Base-by-base conservation (phyloP, 2,888 invertebrate species). In the Psylliodes chrysocephalus region DNA sequence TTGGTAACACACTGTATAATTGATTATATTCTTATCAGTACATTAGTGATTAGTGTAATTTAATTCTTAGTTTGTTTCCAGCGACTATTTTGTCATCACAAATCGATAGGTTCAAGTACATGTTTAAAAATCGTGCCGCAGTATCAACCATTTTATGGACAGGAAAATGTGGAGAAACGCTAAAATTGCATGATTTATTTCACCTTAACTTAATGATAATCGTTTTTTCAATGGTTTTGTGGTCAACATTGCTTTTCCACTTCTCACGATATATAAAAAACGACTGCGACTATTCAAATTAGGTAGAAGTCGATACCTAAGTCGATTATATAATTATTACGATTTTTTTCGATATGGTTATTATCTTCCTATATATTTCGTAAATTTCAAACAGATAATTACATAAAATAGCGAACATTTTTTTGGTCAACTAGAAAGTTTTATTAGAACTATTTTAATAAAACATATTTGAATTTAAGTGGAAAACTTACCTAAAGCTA, bases 31-130 rank as follows among this genome's bases (percentile, higher is more conserved):
- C n/a, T n/a, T n/a, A n/a, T n/a, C n/a, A n/a, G n/a, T n/a, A n/a
- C n/a, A n/a, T n/a, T n/a, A n/a, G n/a, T n/a, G n/a, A n/a, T n/a
- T n/a, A 40, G 17, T 40, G 10, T 40, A 40, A 40, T 53, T 40
- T 19, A 19, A 40, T 12, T 40, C 35, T 38, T 14, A 12, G 17
- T 54, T 49, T 42, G 18, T 35, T 60, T 51, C 30, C 19, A 51
- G 28, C 12, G 19, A 17, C 18, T 14, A 30, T 25, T 60, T 51
- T 42, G 14, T 60, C 49, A 51, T 33, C 33, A 44, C 15, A 47
- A 63, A 66, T 67, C 66, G 54, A 67, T 67, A 67, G 51, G 63
- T 67, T 67, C 63, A 66, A 66, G 66, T 63, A 56, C 66, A 38
- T 35, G 49, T n/a, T 14, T 35, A 38, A 53, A 53, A 47, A 42